Evolutionary conservation across 1,140 invertebrate genomes (phyloP), one percentile per base, ranked within the genome.

Genomic region (Tetranychus urticae): DNA sequence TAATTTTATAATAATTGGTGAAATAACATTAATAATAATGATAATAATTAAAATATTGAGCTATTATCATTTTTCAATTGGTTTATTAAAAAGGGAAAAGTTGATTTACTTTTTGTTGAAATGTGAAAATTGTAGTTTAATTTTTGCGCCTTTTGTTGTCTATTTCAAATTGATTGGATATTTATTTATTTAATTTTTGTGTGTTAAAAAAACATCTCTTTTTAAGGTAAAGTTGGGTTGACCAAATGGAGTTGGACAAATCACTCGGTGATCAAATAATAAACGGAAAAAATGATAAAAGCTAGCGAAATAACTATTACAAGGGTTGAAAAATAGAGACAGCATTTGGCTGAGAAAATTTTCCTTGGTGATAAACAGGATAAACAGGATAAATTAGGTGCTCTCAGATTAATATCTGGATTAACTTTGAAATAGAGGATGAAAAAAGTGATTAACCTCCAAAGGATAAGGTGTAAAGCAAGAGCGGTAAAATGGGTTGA

Each of bases 311-410:
- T 39, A 46, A 56, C 4, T 13, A 42, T 58, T 31, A 39, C 56
- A 52, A 46, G 54, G 42, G 33, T 56, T 34, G 59, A 62, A 60
- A 50, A 37, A 58, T 59, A 8, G 48, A 59, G n/a, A 62, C 35
- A 62, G 62, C 64, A 13, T 62, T 48, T 56, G 62, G 61, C 35
- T 62, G 50, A 52, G n/a, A 52, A 31, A 31, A 52, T 31, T 52
- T 52, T 52, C 31, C 31, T 52, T 31, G n/a, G n/a, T 52, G 39
- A 42, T 42, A 52, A 52, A 52, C 31, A 31, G 5, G 39, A 42
- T 42, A 52, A 52, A 52, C 31, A 31, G 5, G 50, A 52, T 52
- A 33, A 33, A 23, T 31, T 31, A 57, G 31, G n/a, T 10, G 35
- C 6, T 34, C 35, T 33, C 10, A n/a, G 13, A 45, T 36, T 5